phyloP scores from a whole-genome alignment of 2,797 vertebrate genomes.

The Pantherophis vulpinus region DNA sequence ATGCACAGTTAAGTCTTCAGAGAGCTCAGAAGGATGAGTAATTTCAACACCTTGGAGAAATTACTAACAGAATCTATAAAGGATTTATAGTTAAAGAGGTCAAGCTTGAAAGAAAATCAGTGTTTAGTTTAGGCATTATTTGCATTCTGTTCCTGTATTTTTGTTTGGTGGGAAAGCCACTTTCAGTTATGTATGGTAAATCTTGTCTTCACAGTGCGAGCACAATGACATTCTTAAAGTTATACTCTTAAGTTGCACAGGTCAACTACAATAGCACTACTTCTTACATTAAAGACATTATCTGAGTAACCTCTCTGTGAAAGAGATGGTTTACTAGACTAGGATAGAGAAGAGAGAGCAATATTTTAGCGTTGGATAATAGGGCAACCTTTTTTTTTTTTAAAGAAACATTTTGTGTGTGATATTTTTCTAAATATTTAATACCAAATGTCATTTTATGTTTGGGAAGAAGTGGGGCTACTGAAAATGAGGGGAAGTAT shows the following conservation, averaged over 20 bases:
- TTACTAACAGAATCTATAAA: slow-evolving; percentile 3
- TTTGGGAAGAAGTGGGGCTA: slow-evolving; percentile 1
- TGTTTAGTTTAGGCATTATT: background rate
- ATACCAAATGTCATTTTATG: slow-evolving; percentile 28
- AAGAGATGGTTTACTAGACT: background rate
- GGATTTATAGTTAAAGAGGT: slow-evolving; percentile 12
- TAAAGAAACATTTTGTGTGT: background rate
- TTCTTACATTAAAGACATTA: background rate
- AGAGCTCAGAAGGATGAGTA: background rate
- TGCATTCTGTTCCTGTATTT: background rate
- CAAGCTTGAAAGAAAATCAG: background rate
- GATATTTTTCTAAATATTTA: background rate
- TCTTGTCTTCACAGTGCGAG: background rate
- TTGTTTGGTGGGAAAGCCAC: background rate
- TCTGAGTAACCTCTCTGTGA: background rate
- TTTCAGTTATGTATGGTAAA: background rate
- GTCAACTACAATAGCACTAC: background rate
- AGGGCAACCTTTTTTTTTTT: background rate
- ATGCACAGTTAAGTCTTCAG: background rate
- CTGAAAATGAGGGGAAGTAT: background rate
- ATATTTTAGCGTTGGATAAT: background rate
- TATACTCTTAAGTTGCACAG: background rate
- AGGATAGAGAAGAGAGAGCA: background rate
- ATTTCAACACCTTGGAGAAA: background rate
- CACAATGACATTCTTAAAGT: background rate